phyloP scores from a whole-genome alignment of 2,797 vertebrate genomes.

The Tarsius wallacei region DNA sequence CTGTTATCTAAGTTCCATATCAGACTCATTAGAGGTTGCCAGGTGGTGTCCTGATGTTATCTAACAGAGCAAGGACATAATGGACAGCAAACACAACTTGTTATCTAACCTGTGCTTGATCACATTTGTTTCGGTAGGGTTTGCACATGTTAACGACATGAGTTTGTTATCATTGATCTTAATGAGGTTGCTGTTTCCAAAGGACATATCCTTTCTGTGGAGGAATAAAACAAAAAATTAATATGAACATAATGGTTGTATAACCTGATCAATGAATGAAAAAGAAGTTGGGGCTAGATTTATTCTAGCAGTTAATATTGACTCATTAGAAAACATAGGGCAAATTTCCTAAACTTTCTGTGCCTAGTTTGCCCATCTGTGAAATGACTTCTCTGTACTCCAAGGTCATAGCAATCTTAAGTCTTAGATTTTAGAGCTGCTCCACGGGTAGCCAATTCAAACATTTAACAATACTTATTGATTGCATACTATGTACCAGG shows the following conservation, averaged over 20 bases:
- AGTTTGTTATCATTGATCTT: neutral
- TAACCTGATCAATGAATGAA: neutral
- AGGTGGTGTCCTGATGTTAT: neutral
- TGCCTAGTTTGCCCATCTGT: neutral
- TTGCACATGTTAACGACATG: too few relatives aligned
- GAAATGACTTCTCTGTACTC: neutral
- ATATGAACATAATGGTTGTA: neutral
- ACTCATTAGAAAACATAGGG: neutral
- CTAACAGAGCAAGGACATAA: neutral
- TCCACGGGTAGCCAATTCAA: neutral
- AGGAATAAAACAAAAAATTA: neutral
- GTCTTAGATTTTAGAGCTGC: neutral
- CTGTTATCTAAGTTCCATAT: neutral
- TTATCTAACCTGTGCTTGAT: neutral
- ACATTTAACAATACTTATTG: neutral
- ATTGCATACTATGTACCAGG: neutral
- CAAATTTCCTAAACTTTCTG: neutral
- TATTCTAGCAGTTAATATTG: neutral
- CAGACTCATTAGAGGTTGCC: neutral
- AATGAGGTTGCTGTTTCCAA: neutral
- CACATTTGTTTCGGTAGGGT: neutral
- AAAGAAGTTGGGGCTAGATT: neutral
- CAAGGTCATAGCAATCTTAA: neutral
- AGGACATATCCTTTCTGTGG: neutral
- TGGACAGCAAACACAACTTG: neutral